Conservation (phyloP, 64 coral and sea anemone species). For the Actinia tenebrosa region DNA sequence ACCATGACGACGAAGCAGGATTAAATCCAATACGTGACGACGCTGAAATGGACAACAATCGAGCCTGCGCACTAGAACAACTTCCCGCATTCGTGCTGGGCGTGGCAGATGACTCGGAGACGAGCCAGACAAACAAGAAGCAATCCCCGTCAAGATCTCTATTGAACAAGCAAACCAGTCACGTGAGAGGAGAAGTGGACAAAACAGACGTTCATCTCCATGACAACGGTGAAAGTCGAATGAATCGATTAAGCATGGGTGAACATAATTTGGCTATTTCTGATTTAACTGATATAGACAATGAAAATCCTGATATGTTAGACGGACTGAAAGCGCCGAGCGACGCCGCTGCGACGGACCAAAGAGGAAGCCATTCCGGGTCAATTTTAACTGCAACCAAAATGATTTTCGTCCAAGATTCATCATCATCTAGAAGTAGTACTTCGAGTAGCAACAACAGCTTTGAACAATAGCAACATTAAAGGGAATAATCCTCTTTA, state of each 20-base stretch:
- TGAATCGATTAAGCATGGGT: background rate
- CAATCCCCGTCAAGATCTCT: background rate
- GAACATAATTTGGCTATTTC: conserved; percentile 2
- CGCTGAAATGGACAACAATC: background rate
- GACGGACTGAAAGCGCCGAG: background rate
- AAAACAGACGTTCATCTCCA: background rate
- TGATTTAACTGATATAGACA: background rate
- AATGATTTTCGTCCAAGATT: conserved; percentile 11
- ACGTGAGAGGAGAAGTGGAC: background rate
- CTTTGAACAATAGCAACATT: background rate
- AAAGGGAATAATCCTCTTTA: background rate
- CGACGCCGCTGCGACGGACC: background rate
- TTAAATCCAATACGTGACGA: background rate
- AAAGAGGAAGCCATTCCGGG: background rate
- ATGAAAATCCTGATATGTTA: background rate
- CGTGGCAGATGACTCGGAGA: background rate
- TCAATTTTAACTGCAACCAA: conserved; percentile 11
- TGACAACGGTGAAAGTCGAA: background rate
- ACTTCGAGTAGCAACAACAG: background rate
- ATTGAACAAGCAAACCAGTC: background rate
- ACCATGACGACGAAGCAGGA: conserved; percentile 5
- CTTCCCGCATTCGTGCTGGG: background rate
- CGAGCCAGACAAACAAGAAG: background rate
- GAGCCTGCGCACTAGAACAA: conserved; percentile 1
- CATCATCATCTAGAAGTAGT: background rate